Conservation (phyloP, 1,140 invertebrate species). For the Solen grandis region DNA sequence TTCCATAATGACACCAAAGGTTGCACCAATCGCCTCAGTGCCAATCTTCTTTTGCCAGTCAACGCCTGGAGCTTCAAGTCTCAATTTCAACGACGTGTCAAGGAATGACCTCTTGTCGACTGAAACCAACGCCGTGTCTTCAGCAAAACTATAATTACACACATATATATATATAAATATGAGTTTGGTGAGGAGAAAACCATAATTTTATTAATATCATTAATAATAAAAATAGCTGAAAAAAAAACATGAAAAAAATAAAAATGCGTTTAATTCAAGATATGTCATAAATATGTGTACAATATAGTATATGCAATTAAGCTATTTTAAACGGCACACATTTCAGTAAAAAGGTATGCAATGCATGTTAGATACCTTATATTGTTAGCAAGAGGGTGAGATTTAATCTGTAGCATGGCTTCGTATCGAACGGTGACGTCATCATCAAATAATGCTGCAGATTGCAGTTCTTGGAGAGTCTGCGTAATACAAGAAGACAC, state of each 20-base stretch:
- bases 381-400: constrained; percentile 22
- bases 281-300: background rate
- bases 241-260: background rate
- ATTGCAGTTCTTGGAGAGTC: constrained; percentile 15
- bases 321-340: background rate
- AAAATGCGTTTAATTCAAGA: background rate
- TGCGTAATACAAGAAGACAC: too few relatives aligned
- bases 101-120: constrained; percentile 15
- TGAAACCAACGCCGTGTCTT: background rate
- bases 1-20: constrained; percentile 62
- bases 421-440: constrained; percentile 39
- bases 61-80: constrained; percentile 55
- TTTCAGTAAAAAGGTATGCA: background rate
- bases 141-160: background rate
- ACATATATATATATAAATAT: too few relatives aligned
- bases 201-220: background rate
- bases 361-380: background rate
- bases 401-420: constrained; percentile 24
- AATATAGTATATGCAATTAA: background rate
- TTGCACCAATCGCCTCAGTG: constrained; percentile 57
- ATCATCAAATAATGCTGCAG: constrained; percentile 17
- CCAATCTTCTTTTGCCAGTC: constrained; percentile 64
- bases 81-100: constrained; percentile 8
- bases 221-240: background rate
- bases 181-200: too few relatives aligned